Evolutionary conservation across 2,888 invertebrate genomes (phyloP), one percentile per base, ranked within the genome.

Genomic region (Volucella inflata): DNA sequence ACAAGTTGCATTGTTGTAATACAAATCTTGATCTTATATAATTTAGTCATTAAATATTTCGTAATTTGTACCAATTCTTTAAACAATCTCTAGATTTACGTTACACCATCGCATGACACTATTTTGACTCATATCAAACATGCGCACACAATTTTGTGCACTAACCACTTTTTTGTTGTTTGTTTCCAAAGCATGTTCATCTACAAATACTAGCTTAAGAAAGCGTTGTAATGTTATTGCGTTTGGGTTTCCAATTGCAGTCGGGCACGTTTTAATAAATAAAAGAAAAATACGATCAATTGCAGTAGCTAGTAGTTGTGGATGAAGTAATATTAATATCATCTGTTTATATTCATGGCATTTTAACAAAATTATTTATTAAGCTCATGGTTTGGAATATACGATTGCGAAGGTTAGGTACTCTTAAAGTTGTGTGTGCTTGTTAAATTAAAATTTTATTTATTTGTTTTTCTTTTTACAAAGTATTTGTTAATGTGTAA

Each of bases 141-240:
- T 79, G 74, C 62, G 55, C 53, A 57, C 16, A 64, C 57, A 68
- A 55, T 68, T 62, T 44, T 68, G 50, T 17, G 57, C 62, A 75
- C 64, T 71, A 57, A 77, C 44, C 64, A 14, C 14, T 14, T 8
- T 3, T 48, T 14, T 48, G 48, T 48, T 10, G 8, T 51, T 59
- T 50, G 16, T 12, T 62, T 51, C 60, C n/a, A n/a, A 67, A 53
- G 40, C 64, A 81, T 70, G 46, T 72, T 67, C 12, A 71, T 68
- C 74, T 67, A 65, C 59, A 42, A 62, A 21, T 62, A 46, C 46
- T 68, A 40, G 60, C 44, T 65, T n/a, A 46, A 72, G 9, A 17
- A 67, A 60, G 50, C 60, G 42, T 14, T 11, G 72, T 59, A 6
- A 12, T 46, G 50, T 44, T 12, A 3, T 11, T 21, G 38, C 50